A percentile compares a stretch with the other conserved stretches of the same genome.
These are phyloP conservation scores for Halcyon smyrnensis DNA, from an alignment of 2,797 vertebrate genomes.

Conservation along the genomic window DNA sequence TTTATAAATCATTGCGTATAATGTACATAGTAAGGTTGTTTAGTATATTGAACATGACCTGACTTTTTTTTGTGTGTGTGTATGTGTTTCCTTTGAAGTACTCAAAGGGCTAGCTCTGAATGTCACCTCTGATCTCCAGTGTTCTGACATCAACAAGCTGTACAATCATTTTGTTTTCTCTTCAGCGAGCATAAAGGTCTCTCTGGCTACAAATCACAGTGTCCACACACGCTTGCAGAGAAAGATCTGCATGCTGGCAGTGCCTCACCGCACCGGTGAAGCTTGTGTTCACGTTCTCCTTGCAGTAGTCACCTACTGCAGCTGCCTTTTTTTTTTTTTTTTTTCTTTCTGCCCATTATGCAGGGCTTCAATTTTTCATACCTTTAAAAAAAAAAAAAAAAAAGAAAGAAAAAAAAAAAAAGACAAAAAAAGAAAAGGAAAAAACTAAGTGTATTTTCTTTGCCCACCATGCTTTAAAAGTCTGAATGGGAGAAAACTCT, in stretches of 20 bases:
- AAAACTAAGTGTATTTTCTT: neutral
- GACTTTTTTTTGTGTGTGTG: neutral
- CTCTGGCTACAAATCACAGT: slow-evolving; percentile 59
- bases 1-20: slow-evolving; percentile 47
- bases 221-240: slow-evolving; percentile 52
- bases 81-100: slow-evolving; percentile 60
- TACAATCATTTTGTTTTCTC: slow-evolving; percentile 53
- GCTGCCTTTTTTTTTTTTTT: slow-evolving; percentile 48
- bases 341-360: slow-evolving; percentile 42
- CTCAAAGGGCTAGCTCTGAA: slow-evolving; percentile 79
- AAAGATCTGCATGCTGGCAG: slow-evolving; percentile 66
- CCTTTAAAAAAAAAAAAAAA: neutral
- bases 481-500: slow-evolving; percentile 57
- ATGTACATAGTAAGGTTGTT: slow-evolving; percentile 58
- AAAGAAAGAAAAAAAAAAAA: neutral
- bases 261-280: slow-evolving; percentile 56
- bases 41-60: slow-evolving; percentile 41
- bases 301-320: slow-evolving; percentile 57
- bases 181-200: slow-evolving; percentile 58
- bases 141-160: slow-evolving; percentile 51
- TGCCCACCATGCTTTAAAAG: slow-evolving; percentile 58
- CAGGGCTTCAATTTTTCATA: slow-evolving; percentile 56
- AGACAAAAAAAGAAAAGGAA: neutral
- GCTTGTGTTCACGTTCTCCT: slow-evolving; percentile 9
- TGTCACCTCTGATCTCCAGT: slow-evolving; percentile 57